phyloP scores from a whole-genome alignment of 1,140 invertebrate species.

The Zaprionus lachaisei region DNA sequence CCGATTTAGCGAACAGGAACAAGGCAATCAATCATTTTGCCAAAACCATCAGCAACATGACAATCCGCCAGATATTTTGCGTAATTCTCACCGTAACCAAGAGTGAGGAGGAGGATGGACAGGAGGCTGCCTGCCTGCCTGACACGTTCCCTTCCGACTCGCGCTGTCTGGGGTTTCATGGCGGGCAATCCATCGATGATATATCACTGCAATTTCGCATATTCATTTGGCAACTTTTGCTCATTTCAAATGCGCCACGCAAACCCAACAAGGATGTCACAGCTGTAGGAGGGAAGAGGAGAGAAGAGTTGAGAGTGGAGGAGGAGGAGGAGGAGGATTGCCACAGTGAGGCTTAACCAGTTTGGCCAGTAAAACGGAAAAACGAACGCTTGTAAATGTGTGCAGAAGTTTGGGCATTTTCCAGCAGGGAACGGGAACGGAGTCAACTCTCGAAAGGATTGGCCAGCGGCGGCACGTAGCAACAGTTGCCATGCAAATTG shows the following conservation, averaged over 20 bases:
- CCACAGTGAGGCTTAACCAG: neutral
- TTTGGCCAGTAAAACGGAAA: constrained; percentile 1
- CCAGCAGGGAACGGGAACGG: neutral
- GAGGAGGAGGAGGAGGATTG: constrained; percentile 34
- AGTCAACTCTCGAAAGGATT: constrained; percentile 21
- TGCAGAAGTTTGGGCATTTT: constrained; percentile 20
- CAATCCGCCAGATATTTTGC: constrained; percentile 74
- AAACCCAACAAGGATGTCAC: constrained; percentile 49
- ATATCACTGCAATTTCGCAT: constrained; percentile 75
- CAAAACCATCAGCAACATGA: constrained; percentile 78
- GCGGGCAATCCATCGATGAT: constrained; percentile 69
- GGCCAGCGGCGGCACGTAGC: constrained; percentile 39
- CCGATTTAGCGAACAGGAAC: constrained; percentile 66
- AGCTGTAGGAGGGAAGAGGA: neutral
- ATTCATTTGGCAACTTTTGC: constrained; percentile 72
- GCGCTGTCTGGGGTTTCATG: neutral
- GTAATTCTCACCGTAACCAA: constrained; percentile 54
- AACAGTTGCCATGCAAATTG: constrained; percentile 71
- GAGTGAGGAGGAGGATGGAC: neutral
- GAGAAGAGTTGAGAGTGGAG: neutral
- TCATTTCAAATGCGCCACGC: constrained; percentile 69
- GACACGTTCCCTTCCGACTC: constrained; percentile 13
- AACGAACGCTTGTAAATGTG: constrained; percentile 19
- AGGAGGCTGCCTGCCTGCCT: neutral
- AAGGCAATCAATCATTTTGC: constrained; percentile 78